A percentile compares a stretch with the other conserved stretches of the same genome.
Conservation (phyloP, 2,113 vertebrate species). For the Rattus norvegicus region DNA sequence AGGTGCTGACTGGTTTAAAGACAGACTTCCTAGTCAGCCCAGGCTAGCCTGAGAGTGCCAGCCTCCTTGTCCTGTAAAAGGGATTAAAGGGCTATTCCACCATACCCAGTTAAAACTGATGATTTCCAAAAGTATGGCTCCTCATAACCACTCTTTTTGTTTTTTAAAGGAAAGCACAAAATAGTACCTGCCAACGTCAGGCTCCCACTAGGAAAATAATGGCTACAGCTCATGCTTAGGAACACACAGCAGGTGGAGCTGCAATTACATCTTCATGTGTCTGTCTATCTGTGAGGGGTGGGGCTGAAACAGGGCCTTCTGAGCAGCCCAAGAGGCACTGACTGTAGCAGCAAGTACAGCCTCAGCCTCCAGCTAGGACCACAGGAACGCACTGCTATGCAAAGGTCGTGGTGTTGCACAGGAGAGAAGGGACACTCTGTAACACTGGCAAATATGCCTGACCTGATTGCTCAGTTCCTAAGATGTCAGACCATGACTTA, state of each 20-base stretch:
- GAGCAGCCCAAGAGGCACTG: not conserved
- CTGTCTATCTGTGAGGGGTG: not conserved
- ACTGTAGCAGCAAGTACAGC: not conserved
- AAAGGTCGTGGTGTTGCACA: not conserved
- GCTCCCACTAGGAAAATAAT: constrained; percentile 21
- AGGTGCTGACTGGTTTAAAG: no score
- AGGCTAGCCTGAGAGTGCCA: not conserved
- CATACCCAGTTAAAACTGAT: not conserved
- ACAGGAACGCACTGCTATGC: not conserved
- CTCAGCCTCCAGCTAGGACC: not conserved
- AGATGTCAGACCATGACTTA: constrained; percentile 37
- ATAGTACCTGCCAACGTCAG: not conserved
- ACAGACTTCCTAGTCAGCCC: no score
- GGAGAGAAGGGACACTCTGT: no score
- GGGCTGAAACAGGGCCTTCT: not conserved
- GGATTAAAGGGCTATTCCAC: not conserved
- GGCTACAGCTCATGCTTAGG: not conserved
- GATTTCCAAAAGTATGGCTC: constrained; percentile 32
- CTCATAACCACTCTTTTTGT: not conserved
- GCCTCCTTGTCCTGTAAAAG: not conserved
- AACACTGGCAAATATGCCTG: not conserved
- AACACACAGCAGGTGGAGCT: not conserved
- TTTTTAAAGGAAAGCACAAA: not conserved
- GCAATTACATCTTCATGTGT: not conserved
- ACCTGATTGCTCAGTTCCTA: constrained; percentile 42